phyloP scores from a whole-genome alignment of 2,888 invertebrate genomes.

The Agrilus biguttatus region DNA sequence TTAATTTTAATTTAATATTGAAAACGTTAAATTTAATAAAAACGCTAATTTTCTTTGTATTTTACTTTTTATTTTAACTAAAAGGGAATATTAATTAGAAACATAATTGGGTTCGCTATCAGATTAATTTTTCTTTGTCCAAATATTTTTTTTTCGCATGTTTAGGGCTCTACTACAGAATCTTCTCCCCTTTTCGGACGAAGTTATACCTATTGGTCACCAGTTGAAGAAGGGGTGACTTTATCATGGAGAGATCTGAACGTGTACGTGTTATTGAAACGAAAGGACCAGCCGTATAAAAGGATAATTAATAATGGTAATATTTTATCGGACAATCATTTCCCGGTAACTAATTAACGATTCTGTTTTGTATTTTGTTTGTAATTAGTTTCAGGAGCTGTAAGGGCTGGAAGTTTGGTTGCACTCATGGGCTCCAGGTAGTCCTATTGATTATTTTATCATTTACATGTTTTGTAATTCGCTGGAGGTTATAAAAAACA shows the following conservation, averaged over 20 bases:
- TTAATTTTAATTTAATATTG: too few relatives aligned
- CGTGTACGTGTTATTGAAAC: slow-evolving; percentile 44
- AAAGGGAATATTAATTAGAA: too few relatives aligned
- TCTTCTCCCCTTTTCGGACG: slow-evolving; percentile 11
- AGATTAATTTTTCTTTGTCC: too few relatives aligned
- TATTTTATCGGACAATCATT: neutral
- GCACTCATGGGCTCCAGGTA: slow-evolving; percentile 78
- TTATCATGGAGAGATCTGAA: slow-evolving; percentile 68
- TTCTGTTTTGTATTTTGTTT: neutral
- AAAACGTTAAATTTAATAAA: too few relatives aligned
- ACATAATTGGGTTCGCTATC: too few relatives aligned
- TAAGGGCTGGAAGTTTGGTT: slow-evolving; percentile 66
- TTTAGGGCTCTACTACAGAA: too few relatives aligned
- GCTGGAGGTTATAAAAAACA: too few relatives aligned
- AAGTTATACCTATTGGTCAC: slow-evolving; percentile 39
- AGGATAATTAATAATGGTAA: slow-evolving; percentile 64
- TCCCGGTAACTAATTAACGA: neutral
- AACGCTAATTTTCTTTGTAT: too few relatives aligned
- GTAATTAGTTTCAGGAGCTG: slow-evolving; percentile 53
- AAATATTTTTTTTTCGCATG: too few relatives aligned
- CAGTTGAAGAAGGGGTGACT: slow-evolving; percentile 49
- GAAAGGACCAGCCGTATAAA: slow-evolving; percentile 38
- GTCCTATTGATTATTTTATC: neutral
- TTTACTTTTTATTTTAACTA: too few relatives aligned
- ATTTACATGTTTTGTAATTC: too few relatives aligned